Conservation (phyloP, 53 echinoderm and acorn worm species). For the Apostichopus leukothele region DNA sequence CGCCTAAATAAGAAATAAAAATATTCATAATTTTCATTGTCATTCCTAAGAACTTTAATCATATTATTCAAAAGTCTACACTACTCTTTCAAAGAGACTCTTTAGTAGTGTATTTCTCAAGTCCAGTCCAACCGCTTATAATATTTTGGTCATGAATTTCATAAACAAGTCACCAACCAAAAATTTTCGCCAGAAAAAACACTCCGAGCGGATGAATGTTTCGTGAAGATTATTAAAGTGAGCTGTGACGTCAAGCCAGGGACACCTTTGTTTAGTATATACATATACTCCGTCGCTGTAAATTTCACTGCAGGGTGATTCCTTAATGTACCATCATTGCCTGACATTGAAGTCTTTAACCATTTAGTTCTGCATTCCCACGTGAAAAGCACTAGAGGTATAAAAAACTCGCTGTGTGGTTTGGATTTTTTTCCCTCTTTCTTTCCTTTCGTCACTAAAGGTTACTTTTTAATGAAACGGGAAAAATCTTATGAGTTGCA, state of each 20-base stretch:
- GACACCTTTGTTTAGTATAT: constrained; percentile 23
- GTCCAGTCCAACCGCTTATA: too few species aligned
- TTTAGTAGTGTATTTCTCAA: too few species aligned
- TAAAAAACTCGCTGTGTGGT: not conserved
- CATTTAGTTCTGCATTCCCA: not conserved
- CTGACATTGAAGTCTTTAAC: constrained; percentile 2
- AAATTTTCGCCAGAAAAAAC: not conserved
- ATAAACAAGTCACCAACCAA: too few species aligned
- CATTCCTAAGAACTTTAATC: too few species aligned
- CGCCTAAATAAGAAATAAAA: too few species aligned
- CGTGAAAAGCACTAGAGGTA: not conserved
- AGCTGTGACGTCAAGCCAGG: constrained; percentile 16
- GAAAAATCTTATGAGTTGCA: not conserved
- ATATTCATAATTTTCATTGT: too few species aligned
- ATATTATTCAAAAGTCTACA: too few species aligned
- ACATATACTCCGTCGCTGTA: not conserved
- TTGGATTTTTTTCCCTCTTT: not conserved
- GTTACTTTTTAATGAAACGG: not conserved
- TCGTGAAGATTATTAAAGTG: constrained; percentile 9
- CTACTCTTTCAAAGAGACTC: too few species aligned
- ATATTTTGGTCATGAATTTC: too few species aligned
- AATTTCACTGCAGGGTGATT: not conserved
- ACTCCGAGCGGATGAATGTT: constrained; percentile 5
- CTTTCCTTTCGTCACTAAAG: not conserved
- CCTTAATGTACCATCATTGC: not conserved